phyloP scores from a whole-genome alignment of 2,113 vertebrate species.

The Thamnophis sirtalis region DNA sequence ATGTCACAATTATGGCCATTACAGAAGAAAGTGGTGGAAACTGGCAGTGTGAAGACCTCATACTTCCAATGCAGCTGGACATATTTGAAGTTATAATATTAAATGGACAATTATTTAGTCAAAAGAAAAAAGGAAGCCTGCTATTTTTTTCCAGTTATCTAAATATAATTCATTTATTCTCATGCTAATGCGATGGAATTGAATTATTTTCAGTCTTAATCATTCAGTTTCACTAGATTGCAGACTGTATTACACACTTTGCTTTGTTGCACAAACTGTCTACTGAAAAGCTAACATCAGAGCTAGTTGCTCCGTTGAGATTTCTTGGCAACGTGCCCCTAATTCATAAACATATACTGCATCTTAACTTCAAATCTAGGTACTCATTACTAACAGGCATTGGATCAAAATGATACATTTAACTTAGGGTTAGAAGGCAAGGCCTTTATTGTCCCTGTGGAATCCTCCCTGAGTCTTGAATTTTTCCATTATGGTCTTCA shows the following conservation, averaged over 20 bases:
- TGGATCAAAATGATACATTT: conserved; percentile 6
- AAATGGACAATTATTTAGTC: not conserved
- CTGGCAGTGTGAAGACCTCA: not conserved
- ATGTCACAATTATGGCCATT: not conserved
- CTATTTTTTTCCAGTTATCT: not conserved
- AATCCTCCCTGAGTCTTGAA: conserved; percentile 16
- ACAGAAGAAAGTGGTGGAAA: not conserved
- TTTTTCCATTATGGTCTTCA: conserved; percentile 41
- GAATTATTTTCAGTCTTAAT: not conserved
- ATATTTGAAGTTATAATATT: not conserved
- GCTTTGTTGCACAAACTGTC: not conserved
- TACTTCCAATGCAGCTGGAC: not conserved
- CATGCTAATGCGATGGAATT: not conserved
- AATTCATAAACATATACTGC: not conserved
- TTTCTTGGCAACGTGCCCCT: conserved; percentile 12
- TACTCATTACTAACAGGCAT: conserved; percentile 12
- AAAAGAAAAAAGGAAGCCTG: not conserved
- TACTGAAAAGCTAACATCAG: conserved; percentile 19
- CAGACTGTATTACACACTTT: not conserved
- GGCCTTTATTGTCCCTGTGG: not conserved
- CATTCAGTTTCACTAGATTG: not conserved
- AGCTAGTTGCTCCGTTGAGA: not conserved
- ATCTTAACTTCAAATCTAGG: conserved; percentile 17
- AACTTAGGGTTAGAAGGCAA: conserved; percentile 25
- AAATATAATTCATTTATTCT: not conserved